Conservation (phyloP, 2,113 vertebrate genomes). For the Pitta sordida region DNA sequence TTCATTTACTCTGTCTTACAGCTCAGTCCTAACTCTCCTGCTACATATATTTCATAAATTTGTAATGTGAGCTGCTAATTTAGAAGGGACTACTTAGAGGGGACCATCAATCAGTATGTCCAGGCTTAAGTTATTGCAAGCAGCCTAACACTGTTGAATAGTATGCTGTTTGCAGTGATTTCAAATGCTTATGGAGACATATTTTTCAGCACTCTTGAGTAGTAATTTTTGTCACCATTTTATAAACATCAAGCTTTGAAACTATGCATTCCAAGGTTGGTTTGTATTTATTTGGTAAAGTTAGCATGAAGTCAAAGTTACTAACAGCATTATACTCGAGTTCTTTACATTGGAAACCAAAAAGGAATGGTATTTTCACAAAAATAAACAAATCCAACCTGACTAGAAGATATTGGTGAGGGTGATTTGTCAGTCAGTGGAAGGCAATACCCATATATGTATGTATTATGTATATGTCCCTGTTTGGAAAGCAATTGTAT, state of each 20-base stretch:
- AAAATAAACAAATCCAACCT: neutral
- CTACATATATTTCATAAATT: neutral
- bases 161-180: neutral
- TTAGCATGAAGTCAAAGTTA: fast-evolving
- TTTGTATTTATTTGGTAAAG: neutral
- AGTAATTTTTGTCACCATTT: neutral
- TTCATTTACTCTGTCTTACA: neutral
- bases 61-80: neutral
- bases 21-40: neutral
- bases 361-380: neutral
- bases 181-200: neutral
- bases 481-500: neutral
- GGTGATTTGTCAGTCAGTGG: neutral
- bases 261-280: neutral
- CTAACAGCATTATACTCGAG: neutral
- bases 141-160: neutral
- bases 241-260: neutral
- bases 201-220: neutral
- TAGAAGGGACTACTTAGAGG: neutral
- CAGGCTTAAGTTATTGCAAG: neutral
- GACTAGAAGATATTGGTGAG: neutral
- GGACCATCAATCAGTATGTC: neutral
- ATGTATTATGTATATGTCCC: neutral
- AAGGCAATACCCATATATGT: neutral
- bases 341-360: no score